Evolutionary conservation across 2,113 vertebrate species (phyloP), one percentile per base, ranked within the genome.

Genomic region (Empidonax traillii): DNA sequence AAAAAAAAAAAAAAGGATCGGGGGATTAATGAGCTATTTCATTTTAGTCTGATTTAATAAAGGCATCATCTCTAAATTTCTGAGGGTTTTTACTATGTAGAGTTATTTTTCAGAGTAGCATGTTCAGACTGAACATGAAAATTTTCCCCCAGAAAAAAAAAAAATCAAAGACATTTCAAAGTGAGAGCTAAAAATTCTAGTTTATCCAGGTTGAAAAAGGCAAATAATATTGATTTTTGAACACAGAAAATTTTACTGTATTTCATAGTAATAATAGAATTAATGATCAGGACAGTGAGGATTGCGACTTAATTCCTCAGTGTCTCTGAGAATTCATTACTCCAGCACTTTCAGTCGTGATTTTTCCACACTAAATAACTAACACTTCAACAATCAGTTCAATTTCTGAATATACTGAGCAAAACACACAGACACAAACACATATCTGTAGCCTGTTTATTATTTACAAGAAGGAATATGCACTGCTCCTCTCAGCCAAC

Each of bases 361-460:
- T 66, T 62, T 12, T 53, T 71, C 14, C 17, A 23, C 5, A 10
- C 2, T 81, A 33, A 27, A 28, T 33, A 76, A 68, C 20, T 43
- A 14, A 44, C 13, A 35, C 6, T 33, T 66, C 24, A 90, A 44
- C 8, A 33, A 1, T 66, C 21, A 41, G 18, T 33, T 74, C 47
- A 52, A 53, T 62, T 66, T 90, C 1, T 7, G 58, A 5, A 35
- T 41, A n/a, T 31, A 17, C 2, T 69, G 7, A 65, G 5, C 7
- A 77, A 65, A 16, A 30, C 12, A 46, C 7, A 46, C 4, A 80
- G 6, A 53, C 35, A 28, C 2, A 31, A 3, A 47, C 2, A 53
- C 1, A 21, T 1, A 78, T 85, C 14, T 73, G n/a, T 58, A 14
- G 1, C 1, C 0, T 10, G 28, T 68, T 77, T 43, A 23, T 30